Percentiles rank a stretch among this genome's conserved stretches.
These are phyloP conservation scores for Diprion similis DNA, from an alignment of 1,140 invertebrate species.

Conservation along the genomic window DNA sequence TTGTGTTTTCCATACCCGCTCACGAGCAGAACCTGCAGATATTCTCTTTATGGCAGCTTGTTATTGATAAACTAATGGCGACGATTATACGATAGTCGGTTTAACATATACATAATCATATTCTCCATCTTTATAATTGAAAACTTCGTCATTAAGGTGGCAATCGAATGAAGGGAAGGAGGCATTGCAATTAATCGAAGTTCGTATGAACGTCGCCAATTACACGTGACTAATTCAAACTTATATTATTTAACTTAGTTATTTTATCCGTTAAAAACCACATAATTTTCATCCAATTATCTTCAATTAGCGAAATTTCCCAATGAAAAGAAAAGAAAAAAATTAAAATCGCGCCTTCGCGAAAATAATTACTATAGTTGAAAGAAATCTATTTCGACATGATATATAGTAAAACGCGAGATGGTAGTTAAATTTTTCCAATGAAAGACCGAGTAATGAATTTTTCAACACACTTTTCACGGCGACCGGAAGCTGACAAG, in stretches of 20 bases:
- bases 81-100: background rate
- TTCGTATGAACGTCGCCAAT: background rate
- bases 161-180: background rate
- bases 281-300: too few species aligned
- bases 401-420: too few species aligned
- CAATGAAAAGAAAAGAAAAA: too few species aligned
- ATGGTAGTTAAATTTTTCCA: too few species aligned
- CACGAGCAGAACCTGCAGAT: background rate
- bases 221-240: too few species aligned
- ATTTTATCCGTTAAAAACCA: too few species aligned
- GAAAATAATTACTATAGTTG: too few species aligned
- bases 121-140: background rate
- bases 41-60: background rate
- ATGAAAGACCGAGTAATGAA: background rate
- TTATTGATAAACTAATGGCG: background rate
- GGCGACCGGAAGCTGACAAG: background rate
- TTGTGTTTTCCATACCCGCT: background rate
- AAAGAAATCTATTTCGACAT: too few species aligned
- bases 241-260: too few species aligned
- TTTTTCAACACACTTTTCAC: background rate
- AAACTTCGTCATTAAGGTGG: background rate
- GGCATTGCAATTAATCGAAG: background rate
- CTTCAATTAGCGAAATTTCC: too few species aligned
- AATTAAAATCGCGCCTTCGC: too few species aligned
- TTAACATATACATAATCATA: background rate